Evolutionary conservation across 1,140 invertebrate genomes (phyloP).

Genomic region (Drosophila trapezifrons): DNA sequence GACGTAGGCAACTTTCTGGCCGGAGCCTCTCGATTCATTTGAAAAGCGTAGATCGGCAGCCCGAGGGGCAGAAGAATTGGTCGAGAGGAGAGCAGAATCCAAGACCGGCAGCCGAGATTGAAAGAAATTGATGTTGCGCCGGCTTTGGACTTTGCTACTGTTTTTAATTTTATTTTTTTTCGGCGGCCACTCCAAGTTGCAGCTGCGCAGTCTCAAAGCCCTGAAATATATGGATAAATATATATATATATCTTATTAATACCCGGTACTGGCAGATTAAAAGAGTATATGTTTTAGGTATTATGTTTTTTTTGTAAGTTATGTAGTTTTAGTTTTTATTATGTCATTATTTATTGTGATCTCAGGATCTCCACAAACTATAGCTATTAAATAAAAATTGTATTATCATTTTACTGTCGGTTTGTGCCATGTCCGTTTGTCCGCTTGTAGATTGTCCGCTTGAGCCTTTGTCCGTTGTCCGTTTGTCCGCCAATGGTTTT

Average conservation of each 20-base stretch:
- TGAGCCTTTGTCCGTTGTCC: too few relatives aligned
- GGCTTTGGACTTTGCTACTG: constrained; percentile 35
- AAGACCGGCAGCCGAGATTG: constrained; percentile 54
- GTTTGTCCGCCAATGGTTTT: too few relatives aligned
- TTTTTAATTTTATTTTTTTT: constrained; percentile 15
- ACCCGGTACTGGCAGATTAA: too few relatives aligned
- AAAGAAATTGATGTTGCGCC: constrained; percentile 36
- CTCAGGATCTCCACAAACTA: too few relatives aligned
- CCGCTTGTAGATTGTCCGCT: too few relatives aligned
- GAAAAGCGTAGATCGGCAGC: constrained; percentile 56
- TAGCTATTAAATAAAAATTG: too few relatives aligned
- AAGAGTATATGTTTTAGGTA: too few relatives aligned
- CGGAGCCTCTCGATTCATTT: constrained; percentile 39
- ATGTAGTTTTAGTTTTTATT: not conserved
- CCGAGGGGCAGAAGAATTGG: constrained; percentile 25
- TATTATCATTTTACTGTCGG: too few relatives aligned
- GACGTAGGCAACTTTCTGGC: constrained; percentile 61
- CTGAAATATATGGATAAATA: constrained; percentile 2
- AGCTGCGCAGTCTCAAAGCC: constrained; percentile 47
- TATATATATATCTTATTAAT: not conserved
- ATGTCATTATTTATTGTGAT: not conserved
- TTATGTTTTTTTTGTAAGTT: not conserved
- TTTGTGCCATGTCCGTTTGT: not conserved
- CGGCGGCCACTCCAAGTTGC: constrained; percentile 37
- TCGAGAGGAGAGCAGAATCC: constrained; percentile 14